Evolutionary conservation across 1,140 invertebrate species (phyloP).

Genomic region (Carposina sasakii): DNA sequence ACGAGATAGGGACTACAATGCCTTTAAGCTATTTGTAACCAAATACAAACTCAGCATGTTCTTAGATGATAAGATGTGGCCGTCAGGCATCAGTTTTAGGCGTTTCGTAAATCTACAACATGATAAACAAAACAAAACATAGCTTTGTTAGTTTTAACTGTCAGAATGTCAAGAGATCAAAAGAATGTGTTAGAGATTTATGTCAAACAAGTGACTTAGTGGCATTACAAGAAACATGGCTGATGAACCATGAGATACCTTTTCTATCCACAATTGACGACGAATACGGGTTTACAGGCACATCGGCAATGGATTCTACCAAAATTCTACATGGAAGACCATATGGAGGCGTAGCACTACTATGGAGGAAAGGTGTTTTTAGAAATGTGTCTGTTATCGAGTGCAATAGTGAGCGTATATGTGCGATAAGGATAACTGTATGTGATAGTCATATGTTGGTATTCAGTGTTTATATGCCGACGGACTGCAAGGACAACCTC

Average conservation of each 20-base stretch:
- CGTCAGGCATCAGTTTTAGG: neutral
- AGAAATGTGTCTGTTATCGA: slow-evolving; percentile 3
- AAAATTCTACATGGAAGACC: neutral
- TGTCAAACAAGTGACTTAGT: neutral
- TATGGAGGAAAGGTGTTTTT: slow-evolving; percentile 10
- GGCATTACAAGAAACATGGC: neutral
- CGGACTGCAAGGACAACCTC: slow-evolving; percentile 1
- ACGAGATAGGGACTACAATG: slow-evolving; percentile 15
- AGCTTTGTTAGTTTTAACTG: slow-evolving; percentile 18
- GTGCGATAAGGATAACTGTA: neutral
- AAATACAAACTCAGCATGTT: slow-evolving; percentile 17
- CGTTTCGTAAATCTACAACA: neutral
- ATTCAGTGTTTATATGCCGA: slow-evolving; percentile 10
- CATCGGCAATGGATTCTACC: neutral
- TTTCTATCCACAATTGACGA: neutral
- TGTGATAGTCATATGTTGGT: neutral
- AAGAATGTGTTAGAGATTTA: neutral
- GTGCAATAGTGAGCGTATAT: slow-evolving; percentile 4
- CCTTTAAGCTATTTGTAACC: slow-evolving; percentile 21
- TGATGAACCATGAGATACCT: neutral
- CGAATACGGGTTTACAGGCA: neutral
- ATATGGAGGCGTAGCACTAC: slow-evolving; percentile 4
- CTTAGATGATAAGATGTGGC: slow-evolving; percentile 24
- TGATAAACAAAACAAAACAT: neutral
- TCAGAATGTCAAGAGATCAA: slow-evolving; percentile 12